Base-by-base conservation (phyloP, 2,888 invertebrate genomes). In the Tineola bisselliella region DNA sequence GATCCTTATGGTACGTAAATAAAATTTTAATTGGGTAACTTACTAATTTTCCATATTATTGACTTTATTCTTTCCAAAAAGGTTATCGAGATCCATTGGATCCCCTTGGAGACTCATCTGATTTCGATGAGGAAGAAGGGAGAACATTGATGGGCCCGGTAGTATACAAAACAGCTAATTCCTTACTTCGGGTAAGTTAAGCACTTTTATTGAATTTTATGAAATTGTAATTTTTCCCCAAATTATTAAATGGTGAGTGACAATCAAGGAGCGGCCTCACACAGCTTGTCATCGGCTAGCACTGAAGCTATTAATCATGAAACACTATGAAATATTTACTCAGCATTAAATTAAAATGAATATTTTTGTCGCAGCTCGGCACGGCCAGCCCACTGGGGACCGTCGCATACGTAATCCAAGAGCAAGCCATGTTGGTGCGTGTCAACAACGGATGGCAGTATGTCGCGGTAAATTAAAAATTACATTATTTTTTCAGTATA, bases 401-500 rank as follows among this genome's bases (percentile, higher is more conserved):
- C 44, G 80, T 98, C 74, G 97, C 96, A 33, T 98, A 96, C 77
- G 91, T 97, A 64, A 92, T 95, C 68, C 95, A 96, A 77, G 96
- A 97, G 77, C 95, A 98, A 86, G 93, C 95, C 1, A 84, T 97
- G 31, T 89, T 97, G 61, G 93, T 97, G 33, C 90, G 96, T 69
- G 96, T 97, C 68, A 94, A 94, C 79, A 94, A 92, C 73, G 97
- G 97, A 61, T 98, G 97, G 97, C 96, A 96, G 75, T 96, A 96
- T 71, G 93, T 98, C 67, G 91, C 94, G 80, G 97, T 97, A 83
- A 91, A 93, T 91, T 61, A 52, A 56, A 44, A 48, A 19, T 48
- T 59, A 59, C 13, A 38, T 58, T 61, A 61, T 58, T 61, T 52
- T 56, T 38, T 31, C 44, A 38, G 58, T 58, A 33, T 58, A 33